Evolutionary conservation across 2,888 invertebrate species (phyloP), one percentile per base, ranked within the genome.

Genomic region (Thereva nobilitata): DNA sequence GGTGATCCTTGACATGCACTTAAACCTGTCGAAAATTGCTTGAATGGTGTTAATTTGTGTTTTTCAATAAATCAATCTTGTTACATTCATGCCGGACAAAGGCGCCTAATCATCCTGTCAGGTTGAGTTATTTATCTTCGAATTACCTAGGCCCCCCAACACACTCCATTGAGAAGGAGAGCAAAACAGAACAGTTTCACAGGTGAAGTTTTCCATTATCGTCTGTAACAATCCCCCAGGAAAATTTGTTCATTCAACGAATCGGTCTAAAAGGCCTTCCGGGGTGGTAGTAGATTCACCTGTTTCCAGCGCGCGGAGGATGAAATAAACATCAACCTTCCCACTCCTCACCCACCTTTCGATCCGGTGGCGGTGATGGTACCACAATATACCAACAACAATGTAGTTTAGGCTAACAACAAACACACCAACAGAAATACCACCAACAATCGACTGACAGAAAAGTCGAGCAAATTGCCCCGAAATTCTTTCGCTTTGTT

Each of bases 391-490:
- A 23, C 23, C 23, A 23, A 23, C 23, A 23, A 23, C 23, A 23
- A 23, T 23, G 23, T 23, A 47, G 35, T 45, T 23, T n/a, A 37
- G 59, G 47, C 10, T 47, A 45, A 47, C 49, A 47, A 47, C 47
- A 47, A n/a, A 45, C 59, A 59, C 49, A 47, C 49, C 38, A 37
- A 12, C 47, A 12, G 23, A 38, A 49, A 59, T n/a, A 38, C 49
- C 35, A 38, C 12, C 45, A 37, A 49, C 59, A 38, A 12, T 23
- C 38, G 47, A 37, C 59, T 47, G 47, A 59, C 59, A 59, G 44
- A 59, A 59, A 59, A 47, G 45, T 59, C 49, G 37, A 59, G 59
- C 47, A 59, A 59, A 59, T 59, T 59, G 59, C 59, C 59, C 38
- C 37, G 59, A 59, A 59, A 59, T 59, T 59, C 47, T 59, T 59